Conservation (phyloP, 2,888 invertebrate species). For the Campoplex nolae region DNA sequence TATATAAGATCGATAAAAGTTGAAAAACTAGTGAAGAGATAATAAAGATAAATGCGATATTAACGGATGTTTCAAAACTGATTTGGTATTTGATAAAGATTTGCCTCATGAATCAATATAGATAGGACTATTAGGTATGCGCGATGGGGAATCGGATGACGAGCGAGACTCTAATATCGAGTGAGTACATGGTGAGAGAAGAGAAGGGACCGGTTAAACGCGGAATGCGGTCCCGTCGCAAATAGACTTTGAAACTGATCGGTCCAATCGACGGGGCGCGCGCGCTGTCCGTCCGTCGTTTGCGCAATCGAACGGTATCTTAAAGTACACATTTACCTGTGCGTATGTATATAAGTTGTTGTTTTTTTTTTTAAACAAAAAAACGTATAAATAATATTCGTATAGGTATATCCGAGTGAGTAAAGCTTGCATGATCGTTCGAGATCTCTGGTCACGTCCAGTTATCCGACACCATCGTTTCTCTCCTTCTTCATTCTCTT, state of each 20-base stretch:
- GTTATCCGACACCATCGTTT: conserved; percentile 75
- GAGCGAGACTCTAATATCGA: conserved; percentile 60
- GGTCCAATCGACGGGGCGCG: conserved; percentile 66
- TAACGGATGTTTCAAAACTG: not conserved
- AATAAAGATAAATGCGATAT: not conserved
- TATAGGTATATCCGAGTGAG: conserved; percentile 40
- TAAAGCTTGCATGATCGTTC: conserved; percentile 68
- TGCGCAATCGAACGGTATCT: conserved; percentile 70
- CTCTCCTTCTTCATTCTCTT: conserved; percentile 58
- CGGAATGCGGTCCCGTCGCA: conserved; percentile 81
- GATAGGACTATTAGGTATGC: conserved; percentile 2
- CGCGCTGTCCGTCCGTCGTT: conserved; percentile 51
- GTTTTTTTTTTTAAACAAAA: not conserved
- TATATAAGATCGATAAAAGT: not conserved
- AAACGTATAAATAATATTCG: conserved; percentile 26
- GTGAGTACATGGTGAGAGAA: conserved; percentile 71
- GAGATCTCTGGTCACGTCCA: conserved; percentile 76
- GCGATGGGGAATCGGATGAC: conserved; percentile 17
- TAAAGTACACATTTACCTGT: conserved; percentile 9
- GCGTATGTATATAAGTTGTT: conserved; percentile 14
- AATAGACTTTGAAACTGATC: conserved; percentile 80
- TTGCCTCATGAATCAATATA: not conserved
- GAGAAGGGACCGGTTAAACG: conserved; percentile 78
- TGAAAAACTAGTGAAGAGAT: not conserved
- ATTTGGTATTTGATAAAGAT: conserved; percentile 53